Evolutionary conservation across 2,888 invertebrate genomes (phyloP).

Genomic region (Hemicrepidius hirtus): DNA sequence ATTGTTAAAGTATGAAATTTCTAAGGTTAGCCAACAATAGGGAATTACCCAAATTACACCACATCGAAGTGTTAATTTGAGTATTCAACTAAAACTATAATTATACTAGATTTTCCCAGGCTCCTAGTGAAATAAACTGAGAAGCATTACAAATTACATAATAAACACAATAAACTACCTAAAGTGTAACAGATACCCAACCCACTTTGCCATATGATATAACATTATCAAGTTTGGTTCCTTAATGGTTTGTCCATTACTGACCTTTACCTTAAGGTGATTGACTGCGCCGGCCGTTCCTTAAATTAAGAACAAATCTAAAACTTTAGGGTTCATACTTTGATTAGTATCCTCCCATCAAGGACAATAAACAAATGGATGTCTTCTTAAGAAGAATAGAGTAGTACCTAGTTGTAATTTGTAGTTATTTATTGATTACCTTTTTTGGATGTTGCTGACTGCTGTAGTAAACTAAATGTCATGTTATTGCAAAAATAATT

Average conservation of each 20-base stretch:
- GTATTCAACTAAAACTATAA: no score
- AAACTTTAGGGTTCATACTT: neutral
- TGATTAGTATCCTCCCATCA: neutral
- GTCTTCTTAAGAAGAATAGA: neutral
- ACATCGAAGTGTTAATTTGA: no score
- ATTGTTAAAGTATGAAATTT: no score
- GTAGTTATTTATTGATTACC: constrained; percentile 3
- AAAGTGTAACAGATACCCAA: neutral
- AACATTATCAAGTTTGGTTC: neutral
- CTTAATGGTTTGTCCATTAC: neutral
- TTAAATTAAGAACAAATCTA: neutral
- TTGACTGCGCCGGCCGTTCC: constrained; percentile 1
- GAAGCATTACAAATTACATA: neutral
- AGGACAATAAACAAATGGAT: no score
- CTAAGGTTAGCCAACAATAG: no score
- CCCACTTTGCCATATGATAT: constrained; percentile 9
- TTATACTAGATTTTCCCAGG: no score
- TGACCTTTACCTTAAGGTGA: constrained; percentile 17
- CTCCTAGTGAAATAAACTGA: neutral
- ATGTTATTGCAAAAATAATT: neutral
- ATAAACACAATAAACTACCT: neutral
- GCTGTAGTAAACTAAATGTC: neutral
- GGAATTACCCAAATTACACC: no score
- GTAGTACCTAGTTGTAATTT: no score
- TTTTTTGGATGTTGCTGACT: neutral